Percentiles rank a stretch among this genome's conserved stretches.
Evolutionary conservation across 2,888 invertebrate species (phyloP).

Genomic region (Acleris holmiana): DNA sequence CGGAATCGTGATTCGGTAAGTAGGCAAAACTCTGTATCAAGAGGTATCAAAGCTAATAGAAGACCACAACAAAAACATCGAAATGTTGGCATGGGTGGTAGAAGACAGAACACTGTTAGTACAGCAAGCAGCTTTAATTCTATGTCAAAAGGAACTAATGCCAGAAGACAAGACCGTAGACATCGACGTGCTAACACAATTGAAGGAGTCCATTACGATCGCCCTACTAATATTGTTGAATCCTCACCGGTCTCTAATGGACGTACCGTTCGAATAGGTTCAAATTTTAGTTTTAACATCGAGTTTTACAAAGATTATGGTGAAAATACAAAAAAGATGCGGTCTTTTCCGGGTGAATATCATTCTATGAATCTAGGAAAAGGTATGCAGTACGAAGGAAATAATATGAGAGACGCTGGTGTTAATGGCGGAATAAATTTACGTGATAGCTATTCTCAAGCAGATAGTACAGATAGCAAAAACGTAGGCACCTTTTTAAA

Average conservation of each 20-base stretch:
- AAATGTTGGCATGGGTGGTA: background rate
- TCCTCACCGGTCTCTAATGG: background rate
- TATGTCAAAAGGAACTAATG: too few species aligned
- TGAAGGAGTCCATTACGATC: background rate
- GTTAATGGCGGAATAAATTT: background rate
- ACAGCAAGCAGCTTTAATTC: too few species aligned
- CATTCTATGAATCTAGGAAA: background rate
- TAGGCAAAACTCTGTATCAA: background rate
- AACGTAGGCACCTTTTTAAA: conserved; percentile 42
- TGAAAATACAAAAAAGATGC: background rate
- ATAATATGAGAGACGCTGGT: background rate
- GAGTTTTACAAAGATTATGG: background rate
- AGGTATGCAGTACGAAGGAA: background rate
- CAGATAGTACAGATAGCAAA: conserved; percentile 38
- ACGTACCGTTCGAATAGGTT: background rate
- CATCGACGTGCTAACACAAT: too few species aligned
- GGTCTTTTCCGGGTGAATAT: too few species aligned
- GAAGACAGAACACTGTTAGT: background rate
- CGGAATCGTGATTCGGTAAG: background rate
- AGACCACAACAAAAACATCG: conserved; percentile 2
- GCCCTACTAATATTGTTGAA: background rate
- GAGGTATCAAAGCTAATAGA: background rate
- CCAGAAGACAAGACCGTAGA: too few species aligned
- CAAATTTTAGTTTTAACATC: background rate
- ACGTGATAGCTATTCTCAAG: background rate